Evolutionary conservation across 2,113 vertebrate species (phyloP).

Genomic region (Cettia cetti): DNA sequence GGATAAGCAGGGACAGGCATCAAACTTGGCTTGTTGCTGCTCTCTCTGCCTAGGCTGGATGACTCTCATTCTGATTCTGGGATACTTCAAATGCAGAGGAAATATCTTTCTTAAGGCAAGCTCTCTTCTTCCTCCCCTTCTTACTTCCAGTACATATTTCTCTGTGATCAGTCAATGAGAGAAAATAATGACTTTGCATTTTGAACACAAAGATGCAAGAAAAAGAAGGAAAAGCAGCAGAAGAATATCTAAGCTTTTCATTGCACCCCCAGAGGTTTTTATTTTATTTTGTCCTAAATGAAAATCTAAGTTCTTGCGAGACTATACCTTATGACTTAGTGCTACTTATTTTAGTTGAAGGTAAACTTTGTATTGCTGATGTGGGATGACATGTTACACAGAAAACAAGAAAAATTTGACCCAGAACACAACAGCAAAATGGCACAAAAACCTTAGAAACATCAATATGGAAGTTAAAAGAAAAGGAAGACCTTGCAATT

Average conservation of each 20-base stretch:
- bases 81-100: background rate
- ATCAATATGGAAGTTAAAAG: background rate
- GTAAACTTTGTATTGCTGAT: background rate
- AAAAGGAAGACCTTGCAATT: background rate
- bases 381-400: background rate
- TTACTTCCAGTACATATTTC: background rate
- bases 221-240: background rate
- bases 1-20: background rate
- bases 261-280: background rate
- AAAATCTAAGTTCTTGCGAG: background rate
- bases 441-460: background rate
- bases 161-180: conserved; percentile 33
- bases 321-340: background rate
- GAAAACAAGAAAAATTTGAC: background rate
- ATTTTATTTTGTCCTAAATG: background rate
- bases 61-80: background rate
- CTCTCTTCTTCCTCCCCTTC: background rate
- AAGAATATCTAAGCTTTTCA: background rate
- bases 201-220: background rate
- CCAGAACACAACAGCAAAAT: background rate
- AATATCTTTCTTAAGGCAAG: background rate
- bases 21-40: background rate
- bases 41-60: background rate
- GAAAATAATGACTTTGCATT: conserved; percentile 40
- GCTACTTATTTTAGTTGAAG: background rate